These are phyloP conservation scores for Tanypteryx hageni DNA, from an alignment of 2,888 invertebrate genomes.

Conservation along the genomic window DNA sequence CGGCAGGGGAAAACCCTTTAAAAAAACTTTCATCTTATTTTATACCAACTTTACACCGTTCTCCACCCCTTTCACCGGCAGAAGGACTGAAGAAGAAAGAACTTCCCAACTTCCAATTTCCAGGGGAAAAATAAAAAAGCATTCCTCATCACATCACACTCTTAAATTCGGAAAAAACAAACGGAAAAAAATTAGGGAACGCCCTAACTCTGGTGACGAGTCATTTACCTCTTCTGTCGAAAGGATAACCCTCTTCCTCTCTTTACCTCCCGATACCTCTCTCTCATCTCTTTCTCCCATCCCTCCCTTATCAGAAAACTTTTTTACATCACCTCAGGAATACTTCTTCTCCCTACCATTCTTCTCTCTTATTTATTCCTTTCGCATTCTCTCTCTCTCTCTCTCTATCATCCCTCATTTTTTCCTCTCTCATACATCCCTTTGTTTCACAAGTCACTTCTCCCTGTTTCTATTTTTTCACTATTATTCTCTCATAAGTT, in stretches of 20 bases:
- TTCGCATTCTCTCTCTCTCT: too few relatives aligned
- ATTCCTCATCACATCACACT: neutral
- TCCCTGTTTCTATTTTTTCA: too few relatives aligned
- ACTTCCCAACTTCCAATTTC: neutral
- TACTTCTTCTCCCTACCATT: too few relatives aligned
- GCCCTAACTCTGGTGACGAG: neutral
- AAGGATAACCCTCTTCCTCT: neutral
- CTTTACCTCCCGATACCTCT: neutral
- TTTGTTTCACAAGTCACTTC: too few relatives aligned
- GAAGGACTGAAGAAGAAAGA: neutral
- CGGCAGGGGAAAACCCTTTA: neutral
- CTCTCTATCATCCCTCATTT: too few relatives aligned
- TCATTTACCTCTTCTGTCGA: conserved; percentile 10
- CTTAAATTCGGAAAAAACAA: neutral
- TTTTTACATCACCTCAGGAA: too few relatives aligned
- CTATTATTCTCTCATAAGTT: too few relatives aligned
- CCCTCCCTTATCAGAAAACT: too few relatives aligned
- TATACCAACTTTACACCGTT: neutral
- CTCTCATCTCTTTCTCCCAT: too few relatives aligned
- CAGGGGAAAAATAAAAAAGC: neutral
- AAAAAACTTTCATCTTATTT: neutral
- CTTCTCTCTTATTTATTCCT: too few relatives aligned
- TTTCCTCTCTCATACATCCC: too few relatives aligned
- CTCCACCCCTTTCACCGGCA: neutral
- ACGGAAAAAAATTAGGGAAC: neutral